Evolutionary conservation across 2,113 vertebrate species (phyloP), one percentile per base, ranked within the genome.

Genomic region (Rhinopomastus cyanomelas): DNA sequence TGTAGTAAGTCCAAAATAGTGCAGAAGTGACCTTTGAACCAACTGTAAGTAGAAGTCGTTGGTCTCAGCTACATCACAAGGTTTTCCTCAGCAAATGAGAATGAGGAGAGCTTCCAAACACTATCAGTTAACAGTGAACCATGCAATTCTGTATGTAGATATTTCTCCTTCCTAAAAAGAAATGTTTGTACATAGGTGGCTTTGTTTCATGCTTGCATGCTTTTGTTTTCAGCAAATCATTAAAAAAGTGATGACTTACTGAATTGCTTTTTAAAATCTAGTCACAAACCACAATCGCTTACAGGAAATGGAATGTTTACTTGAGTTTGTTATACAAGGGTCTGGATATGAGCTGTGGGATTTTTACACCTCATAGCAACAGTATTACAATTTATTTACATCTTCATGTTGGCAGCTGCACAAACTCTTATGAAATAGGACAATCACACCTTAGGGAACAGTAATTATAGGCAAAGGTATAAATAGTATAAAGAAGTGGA

Each of bases 341-440:
- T 96, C 97, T 97, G 94, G 96, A 97, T 98, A 97, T 97, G 97
- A 97, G 97, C 98, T 98, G 97, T 97, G 98, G 98, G 98, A 98
- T 98, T 98, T 98, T 98, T 98, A 97, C 97, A 98, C 97, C 98
- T 98, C 98, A 98, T 98, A 98, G 98, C 98, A 98, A 98, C 89
- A 93, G 98, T 98, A 98, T 98, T 98, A 98, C 98, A 98, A 98
- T 98, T 99, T 98, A 98, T 99, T 99, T 99, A 99, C 98, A 97
- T 98, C 98, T 98, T 98, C 98, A 97, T 98, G 97, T 98, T 98
- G 97, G 97, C 98, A 98, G 98, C 97, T 98, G 98, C 98, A 96
- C 98, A 98, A 98, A 98, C 98, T 98, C 98, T 98, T 98, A 98
- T 98, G 97, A 98, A 97, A 98, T 97, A 98, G 97, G 97, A 98